Evolutionary conservation across 1,140 invertebrate species (phyloP).

Genomic region (Tachypleus tridentatus): DNA sequence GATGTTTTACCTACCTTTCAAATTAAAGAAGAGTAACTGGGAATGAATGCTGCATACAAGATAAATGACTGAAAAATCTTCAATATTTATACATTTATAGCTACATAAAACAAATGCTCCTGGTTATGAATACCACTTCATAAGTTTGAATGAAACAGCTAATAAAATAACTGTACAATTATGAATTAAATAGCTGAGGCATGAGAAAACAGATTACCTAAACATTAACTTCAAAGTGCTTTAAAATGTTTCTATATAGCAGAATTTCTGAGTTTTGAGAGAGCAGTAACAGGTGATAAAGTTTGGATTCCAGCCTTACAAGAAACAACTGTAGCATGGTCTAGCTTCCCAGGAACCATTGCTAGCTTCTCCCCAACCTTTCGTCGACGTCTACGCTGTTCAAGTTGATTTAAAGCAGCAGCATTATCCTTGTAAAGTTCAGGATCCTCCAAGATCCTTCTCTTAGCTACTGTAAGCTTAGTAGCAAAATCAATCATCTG

Average conservation of each 20-base stretch:
- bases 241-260: background rate
- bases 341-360: conserved; percentile 77
- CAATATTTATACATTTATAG: no score
- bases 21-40: no score
- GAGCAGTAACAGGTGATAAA: conserved; percentile 8
- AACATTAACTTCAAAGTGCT: no score
- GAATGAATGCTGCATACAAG: no score
- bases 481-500: conserved; percentile 60
- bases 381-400: conserved; percentile 45
- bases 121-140: no score
- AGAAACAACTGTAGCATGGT: conserved; percentile 58
- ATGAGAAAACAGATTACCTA: no score
- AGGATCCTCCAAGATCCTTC: conserved; percentile 57
- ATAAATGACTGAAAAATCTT: no score
- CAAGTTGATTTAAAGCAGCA: conserved; percentile 33
- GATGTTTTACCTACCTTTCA: no score
- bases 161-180: no score
- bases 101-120: no score
- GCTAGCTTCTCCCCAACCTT: conserved; percentile 57
- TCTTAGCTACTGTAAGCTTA: conserved; percentile 24
- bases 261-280: conserved; percentile 6
- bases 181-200: no score
- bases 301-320: conserved; percentile 17
- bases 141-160: no score
- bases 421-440: conserved; percentile 56